Evolutionary conservation across 2,888 invertebrate species (phyloP).

Genomic region (Machimus atricapillus): DNA sequence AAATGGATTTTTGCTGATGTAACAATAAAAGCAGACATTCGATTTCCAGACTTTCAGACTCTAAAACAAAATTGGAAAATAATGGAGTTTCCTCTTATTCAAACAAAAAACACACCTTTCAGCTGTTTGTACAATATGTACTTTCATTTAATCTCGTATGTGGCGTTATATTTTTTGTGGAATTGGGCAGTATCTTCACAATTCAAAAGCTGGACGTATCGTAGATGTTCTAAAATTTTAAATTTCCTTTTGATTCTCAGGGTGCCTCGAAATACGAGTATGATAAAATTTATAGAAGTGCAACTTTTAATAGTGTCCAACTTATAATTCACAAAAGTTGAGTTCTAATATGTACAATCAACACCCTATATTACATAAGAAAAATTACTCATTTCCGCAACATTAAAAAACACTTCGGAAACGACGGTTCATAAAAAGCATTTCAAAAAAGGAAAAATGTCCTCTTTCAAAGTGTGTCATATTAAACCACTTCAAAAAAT

Average conservation of each 20-base stretch:
- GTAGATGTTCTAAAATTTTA: not conserved
- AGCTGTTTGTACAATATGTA: not conserved
- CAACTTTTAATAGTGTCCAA: not conserved
- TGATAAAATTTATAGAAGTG: not conserved
- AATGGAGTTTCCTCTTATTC: not conserved
- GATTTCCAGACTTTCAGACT: not conserved
- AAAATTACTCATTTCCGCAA: not conserved
- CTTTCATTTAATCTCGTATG: not conserved
- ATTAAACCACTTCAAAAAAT: not conserved
- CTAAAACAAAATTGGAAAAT: not conserved
- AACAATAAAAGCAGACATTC: not conserved
- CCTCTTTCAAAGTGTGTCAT: constrained; percentile 3
- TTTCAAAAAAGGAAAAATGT: not conserved
- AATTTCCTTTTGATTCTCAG: not conserved
- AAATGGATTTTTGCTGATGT: not conserved
- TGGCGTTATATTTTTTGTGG: not conserved
- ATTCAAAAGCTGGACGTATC: not conserved
- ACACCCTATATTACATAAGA: not conserved
- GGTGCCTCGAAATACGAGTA: not conserved
- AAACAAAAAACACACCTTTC: not conserved
- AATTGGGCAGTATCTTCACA: not conserved
- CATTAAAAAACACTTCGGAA: not conserved
- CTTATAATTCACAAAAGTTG: not conserved
- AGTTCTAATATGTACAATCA: not conserved
- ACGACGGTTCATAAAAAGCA: not conserved